Percentiles rank a stretch among this genome's conserved stretches.
phyloP scores from a whole-genome alignment of 2,113 vertebrate species.

The Solea solea region DNA sequence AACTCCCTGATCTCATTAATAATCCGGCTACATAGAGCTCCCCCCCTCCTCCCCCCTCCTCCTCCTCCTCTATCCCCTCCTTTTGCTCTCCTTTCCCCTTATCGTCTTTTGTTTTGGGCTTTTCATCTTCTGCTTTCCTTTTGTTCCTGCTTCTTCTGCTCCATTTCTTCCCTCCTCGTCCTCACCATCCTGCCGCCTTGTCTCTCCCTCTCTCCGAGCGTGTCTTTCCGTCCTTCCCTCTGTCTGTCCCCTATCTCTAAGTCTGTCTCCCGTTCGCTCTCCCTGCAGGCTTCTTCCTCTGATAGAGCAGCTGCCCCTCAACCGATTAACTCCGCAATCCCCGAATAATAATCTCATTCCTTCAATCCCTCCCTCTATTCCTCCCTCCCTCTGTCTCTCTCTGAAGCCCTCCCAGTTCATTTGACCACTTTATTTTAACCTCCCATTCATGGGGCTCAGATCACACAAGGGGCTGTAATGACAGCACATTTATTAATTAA shows the following conservation, averaged over 20 bases:
- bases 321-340: slow-evolving; percentile 84
- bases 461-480: slow-evolving; percentile 84
- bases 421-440: slow-evolving; percentile 84
- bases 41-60: slow-evolving; percentile 5
- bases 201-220: slow-evolving; percentile 5
- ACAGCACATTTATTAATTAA: slow-evolving; percentile 89
- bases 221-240: slow-evolving; percentile 17
- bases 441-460: slow-evolving; percentile 78
- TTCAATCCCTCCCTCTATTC: slow-evolving; percentile 62
- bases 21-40: slow-evolving; percentile 65
- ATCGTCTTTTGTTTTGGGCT: slow-evolving; percentile 55
- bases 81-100: slow-evolving; percentile 31
- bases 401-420: slow-evolving; percentile 78
- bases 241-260: slow-evolving; percentile 36
- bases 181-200: slow-evolving; percentile 37
- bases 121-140: slow-evolving; percentile 42
- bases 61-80: slow-evolving; percentile 1
- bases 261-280: slow-evolving; percentile 58
- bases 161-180: slow-evolving; percentile 45
- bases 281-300: slow-evolving; percentile 67
- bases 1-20: slow-evolving; percentile 76
- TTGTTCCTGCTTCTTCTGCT: slow-evolving; percentile 58
- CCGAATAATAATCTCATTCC: slow-evolving; percentile 83
- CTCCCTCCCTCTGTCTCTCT: slow-evolving; percentile 62
- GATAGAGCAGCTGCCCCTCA: slow-evolving; percentile 74